phyloP scores from a whole-genome alignment of 2,888 invertebrate genomes.

The Stegophylla sp. region DNA sequence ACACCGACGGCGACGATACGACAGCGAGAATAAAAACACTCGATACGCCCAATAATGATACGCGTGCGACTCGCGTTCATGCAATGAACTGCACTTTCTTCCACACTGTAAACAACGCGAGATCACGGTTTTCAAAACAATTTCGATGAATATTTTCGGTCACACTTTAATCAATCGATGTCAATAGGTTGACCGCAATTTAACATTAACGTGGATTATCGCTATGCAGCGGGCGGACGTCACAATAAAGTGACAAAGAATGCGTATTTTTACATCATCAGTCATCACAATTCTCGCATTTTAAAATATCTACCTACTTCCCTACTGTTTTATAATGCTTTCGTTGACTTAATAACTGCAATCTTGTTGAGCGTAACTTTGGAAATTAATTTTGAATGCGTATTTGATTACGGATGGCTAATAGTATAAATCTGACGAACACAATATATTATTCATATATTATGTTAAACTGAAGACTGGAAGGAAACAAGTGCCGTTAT shows the following conservation, averaged over 20 bases:
- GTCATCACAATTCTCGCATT: too few species aligned
- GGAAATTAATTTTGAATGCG: too few species aligned
- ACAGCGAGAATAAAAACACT: not conserved
- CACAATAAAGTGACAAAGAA: not conserved
- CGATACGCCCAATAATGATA: not conserved
- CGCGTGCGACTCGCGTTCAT: not conserved
- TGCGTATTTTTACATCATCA: not conserved
- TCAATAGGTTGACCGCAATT: constrained; percentile 12
- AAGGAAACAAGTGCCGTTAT: too few species aligned
- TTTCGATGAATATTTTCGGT: not conserved
- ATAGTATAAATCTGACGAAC: too few species aligned
- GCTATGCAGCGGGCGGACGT: not conserved
- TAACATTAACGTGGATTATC: not conserved
- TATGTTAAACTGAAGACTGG: too few species aligned
- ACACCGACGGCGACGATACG: too few species aligned
- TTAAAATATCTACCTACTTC: not conserved
- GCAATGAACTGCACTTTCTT: not conserved
- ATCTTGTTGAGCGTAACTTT: too few species aligned
- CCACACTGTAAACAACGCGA: constrained; percentile 1
- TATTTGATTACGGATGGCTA: too few species aligned
- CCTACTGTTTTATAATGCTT: not conserved
- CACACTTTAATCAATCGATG: not conserved
- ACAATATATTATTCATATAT: too few species aligned
- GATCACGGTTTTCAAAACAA: not conserved
- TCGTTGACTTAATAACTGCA: too few species aligned